phyloP scores from a whole-genome alignment of 2,888 invertebrate genomes.

The Lasioglossum oenotherae region DNA sequence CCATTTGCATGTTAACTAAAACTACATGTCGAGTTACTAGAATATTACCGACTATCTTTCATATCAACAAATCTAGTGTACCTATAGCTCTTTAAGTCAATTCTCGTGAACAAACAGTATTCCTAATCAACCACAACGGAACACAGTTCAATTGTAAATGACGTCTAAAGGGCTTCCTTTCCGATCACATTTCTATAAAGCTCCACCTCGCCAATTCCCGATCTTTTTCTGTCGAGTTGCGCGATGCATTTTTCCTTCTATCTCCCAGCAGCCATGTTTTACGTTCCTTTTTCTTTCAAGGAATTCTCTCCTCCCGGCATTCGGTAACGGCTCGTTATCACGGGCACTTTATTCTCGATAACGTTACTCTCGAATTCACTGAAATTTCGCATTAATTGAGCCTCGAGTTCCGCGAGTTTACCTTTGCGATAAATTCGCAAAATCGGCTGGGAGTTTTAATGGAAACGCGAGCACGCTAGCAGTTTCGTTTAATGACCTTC shows the following conservation, averaged over 20 bases:
- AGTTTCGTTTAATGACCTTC: constrained; percentile 54
- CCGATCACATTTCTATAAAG: neutral
- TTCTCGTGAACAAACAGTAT: neutral
- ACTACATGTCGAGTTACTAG: neutral
- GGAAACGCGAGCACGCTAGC: constrained; percentile 33
- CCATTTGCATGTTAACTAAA: neutral
- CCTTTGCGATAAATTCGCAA: constrained; percentile 43
- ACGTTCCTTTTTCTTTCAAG: neutral
- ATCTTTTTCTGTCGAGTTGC: constrained; percentile 9
- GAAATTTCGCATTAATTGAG: constrained; percentile 55
- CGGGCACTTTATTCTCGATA: constrained; percentile 40
- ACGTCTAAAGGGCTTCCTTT: neutral
- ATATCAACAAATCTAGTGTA: neutral
- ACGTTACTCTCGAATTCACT: constrained; percentile 27
- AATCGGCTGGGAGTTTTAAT: constrained; percentile 46
- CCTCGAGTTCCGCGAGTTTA: constrained; percentile 40
- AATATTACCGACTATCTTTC: neutral
- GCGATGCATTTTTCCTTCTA: constrained; percentile 28
- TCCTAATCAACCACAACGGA: neutral
- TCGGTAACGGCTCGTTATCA: constrained; percentile 36
- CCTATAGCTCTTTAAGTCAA: neutral
- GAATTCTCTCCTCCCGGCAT: constrained; percentile 9
- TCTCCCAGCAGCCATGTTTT: neutral
- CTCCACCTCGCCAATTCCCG: neutral
- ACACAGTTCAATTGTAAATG: neutral